phyloP scores from a whole-genome alignment of 1,140 invertebrate genomes.

The Drosophila rhopaloa region DNA sequence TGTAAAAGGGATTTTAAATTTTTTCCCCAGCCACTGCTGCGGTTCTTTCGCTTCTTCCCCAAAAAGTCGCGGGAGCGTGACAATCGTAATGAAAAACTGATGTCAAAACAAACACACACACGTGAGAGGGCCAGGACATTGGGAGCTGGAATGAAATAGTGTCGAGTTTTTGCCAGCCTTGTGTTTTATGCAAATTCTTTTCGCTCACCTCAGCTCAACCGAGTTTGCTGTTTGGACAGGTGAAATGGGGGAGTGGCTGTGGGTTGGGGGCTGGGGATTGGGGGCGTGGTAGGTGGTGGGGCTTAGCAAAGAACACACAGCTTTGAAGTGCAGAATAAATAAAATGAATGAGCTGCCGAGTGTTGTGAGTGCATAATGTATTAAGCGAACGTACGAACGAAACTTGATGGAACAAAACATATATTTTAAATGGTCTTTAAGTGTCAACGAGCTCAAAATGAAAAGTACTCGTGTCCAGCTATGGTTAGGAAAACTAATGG shows the following conservation, averaged over 20 bases:
- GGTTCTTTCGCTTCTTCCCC: conserved; percentile 30
- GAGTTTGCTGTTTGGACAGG: conserved; percentile 71
- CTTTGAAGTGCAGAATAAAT: conserved; percentile 82
- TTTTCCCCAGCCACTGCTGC: conserved; percentile 3
- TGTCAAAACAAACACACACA: conserved; percentile 57
- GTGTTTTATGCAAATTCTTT: conserved; percentile 78
- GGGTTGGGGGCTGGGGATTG: background rate
- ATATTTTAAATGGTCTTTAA: conserved; percentile 55
- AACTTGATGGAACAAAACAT: conserved; percentile 4
- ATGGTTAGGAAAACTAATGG: background rate
- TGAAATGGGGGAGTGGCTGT: conserved; percentile 13
- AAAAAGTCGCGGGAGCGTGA: conserved; percentile 44
- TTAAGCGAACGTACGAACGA: conserved; percentile 27
- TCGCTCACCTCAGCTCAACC: conserved; percentile 54
- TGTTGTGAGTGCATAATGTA: conserved; percentile 77
- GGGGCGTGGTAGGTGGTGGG: conserved; percentile 5
- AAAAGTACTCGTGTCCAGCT: conserved; percentile 3
- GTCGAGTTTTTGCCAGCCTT: conserved; percentile 70
- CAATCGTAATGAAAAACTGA: conserved; percentile 73
- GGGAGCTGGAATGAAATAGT: conserved; percentile 68
- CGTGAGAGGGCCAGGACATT: conserved; percentile 13
- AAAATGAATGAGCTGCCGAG: conserved; percentile 76
- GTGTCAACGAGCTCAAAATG: conserved; percentile 7
- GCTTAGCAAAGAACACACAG: conserved; percentile 50
- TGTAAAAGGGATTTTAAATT: conserved; percentile 34